Evolutionary conservation across 1,140 invertebrate species (phyloP).

Genomic region (Camponotus floridanus): DNA sequence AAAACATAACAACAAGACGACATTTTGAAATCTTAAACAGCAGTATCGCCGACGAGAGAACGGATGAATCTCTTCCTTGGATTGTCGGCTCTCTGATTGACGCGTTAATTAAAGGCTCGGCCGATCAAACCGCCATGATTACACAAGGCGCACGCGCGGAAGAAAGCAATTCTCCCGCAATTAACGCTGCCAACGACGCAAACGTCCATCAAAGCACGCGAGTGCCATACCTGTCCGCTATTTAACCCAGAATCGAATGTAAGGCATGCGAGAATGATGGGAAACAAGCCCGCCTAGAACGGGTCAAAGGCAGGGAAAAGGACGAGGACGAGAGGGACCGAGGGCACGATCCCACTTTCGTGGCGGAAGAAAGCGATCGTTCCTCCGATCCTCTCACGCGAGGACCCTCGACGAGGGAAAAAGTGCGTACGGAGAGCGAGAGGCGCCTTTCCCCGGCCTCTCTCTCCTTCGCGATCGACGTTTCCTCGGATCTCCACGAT

Average conservation of each 20-base stretch:
- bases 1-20: neutral
- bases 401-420: conserved; percentile 39
- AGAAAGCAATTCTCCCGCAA: conserved; percentile 52
- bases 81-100: conserved; percentile 56
- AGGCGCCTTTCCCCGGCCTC: conserved; percentile 3
- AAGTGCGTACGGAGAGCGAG: conserved; percentile 48
- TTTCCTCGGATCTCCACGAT: conserved; percentile 49
- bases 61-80: conserved; percentile 29
- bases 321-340: neutral
- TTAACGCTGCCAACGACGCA: conserved; percentile 41
- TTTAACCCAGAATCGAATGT: conserved; percentile 54
- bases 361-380: conserved; percentile 58
- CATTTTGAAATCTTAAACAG: neutral
- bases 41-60: conserved; percentile 11
- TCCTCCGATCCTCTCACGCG: conserved; percentile 28
- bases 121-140: conserved; percentile 56
- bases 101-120: conserved; percentile 59
- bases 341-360: conserved; percentile 44
- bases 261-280: conserved; percentile 26
- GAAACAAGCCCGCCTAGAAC: conserved; percentile 9
- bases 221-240: conserved; percentile 37
- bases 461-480: conserved; percentile 31
- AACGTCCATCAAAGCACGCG: conserved; percentile 39
- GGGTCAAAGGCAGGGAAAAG: conserved; percentile 44
- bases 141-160: conserved; percentile 34